phyloP scores from a whole-genome alignment of 2,113 vertebrate genomes.

The Mesitornis unicolor region DNA sequence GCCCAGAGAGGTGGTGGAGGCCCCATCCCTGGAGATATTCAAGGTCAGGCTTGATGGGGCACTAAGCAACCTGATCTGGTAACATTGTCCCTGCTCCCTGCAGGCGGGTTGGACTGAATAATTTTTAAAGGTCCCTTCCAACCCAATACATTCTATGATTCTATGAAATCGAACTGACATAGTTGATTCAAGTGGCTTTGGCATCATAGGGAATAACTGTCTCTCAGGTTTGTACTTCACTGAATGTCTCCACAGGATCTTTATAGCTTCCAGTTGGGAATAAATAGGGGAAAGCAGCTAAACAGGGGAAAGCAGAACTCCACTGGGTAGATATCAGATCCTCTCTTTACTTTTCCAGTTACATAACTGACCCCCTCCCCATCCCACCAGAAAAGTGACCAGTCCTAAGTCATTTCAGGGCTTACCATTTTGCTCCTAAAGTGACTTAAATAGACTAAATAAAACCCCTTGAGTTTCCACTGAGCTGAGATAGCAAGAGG shows the following conservation, averaged over 20 bases:
- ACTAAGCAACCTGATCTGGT: too few species aligned
- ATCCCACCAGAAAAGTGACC: not conserved
- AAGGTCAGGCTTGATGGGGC: too few species aligned
- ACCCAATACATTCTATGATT: too few species aligned
- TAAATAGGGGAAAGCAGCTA: not conserved
- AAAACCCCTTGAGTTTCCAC: not conserved
- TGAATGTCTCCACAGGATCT: too few species aligned
- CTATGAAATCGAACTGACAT: not conserved
- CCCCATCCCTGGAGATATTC: too few species aligned
- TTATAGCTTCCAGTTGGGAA: not conserved
- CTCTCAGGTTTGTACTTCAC: not conserved
- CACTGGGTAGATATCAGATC: not conserved
- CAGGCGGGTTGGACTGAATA: too few species aligned
- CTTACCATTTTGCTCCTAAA: not conserved
- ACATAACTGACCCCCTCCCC: not conserved
- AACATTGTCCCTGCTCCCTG: too few species aligned
- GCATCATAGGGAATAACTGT: not conserved
- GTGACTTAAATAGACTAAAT: not conserved
- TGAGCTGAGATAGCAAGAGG: not conserved
- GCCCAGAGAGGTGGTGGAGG: too few species aligned
- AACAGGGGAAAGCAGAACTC: not conserved
- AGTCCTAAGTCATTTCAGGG: not conserved
- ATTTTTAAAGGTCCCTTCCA: too few species aligned
- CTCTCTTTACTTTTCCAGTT: not conserved
- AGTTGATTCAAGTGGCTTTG: not conserved